Base-by-base conservation (phyloP, 2,888 invertebrate species). In the Deilephila elpenor region DNA sequence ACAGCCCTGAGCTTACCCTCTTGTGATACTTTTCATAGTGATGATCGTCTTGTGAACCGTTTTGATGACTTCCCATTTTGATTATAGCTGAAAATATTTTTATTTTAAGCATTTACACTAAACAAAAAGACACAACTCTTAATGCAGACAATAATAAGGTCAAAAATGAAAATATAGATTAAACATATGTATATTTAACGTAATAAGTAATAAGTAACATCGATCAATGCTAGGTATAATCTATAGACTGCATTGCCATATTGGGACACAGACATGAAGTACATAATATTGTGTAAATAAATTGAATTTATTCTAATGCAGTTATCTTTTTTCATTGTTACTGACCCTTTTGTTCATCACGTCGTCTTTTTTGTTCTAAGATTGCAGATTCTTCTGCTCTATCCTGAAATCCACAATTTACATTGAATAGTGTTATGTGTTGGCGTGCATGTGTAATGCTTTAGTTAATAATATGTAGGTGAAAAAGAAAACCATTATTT, bases 261-360 rank as follows among this genome's bases (percentile, higher is more conserved):
- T 32, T 32, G 32, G 4, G 4, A 32, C 32, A 32, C 32, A 32
- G 5, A 32, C 32, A 32, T 32, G 32, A 32, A 25, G 25, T 25
- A 25, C 32, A 32, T 32, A 5, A 32, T 25, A 32, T 4, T 37
- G 8, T 37, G 37, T 37, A 37, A 37, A 37, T 8, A 19, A 17
- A 53, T 53, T 53, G 8, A 19, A 56, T 56, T 56, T 56, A 56
- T n/a, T 32, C 32, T 32, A 32, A 56, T 19, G 56, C n/a, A 56
- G 56, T 56, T 6, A 4, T 67, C 1, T 25, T 51, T 25, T 51
- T 25, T 6, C 1, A 51, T 2, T 5, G 19, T 34, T 67, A 74
- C 76, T 71, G 91, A 97, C 97, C 96, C 95, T 96, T 96, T 86
- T 97, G 97, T 87, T 98, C 97, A 79, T 98, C 98, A 80, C 98